Conservation (phyloP, 2,888 invertebrate genomes). For the Caenorhabditis japonica region DNA sequence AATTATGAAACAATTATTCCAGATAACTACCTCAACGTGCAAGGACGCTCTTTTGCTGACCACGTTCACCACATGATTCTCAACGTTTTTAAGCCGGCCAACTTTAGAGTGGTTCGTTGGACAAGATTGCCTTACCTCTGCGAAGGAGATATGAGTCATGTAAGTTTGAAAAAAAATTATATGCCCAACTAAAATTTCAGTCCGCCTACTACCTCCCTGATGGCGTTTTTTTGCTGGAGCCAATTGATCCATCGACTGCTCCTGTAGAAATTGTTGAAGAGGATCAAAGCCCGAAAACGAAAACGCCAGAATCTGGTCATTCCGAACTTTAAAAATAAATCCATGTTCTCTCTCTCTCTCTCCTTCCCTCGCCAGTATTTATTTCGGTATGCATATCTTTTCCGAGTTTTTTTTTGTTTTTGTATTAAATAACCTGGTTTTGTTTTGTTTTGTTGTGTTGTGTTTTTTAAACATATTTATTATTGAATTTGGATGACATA, state of each 20-base stretch:
- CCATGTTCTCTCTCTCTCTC: background rate
- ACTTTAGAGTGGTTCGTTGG: constrained; percentile 87
- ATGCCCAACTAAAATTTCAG: constrained; percentile 60
- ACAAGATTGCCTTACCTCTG: constrained; percentile 93
- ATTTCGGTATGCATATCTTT: too few relatives aligned
- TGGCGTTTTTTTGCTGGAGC: constrained; percentile 69
- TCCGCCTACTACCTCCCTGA: constrained; percentile 71
- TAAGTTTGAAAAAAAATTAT: too few relatives aligned
- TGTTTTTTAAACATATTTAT: constrained; percentile 2
- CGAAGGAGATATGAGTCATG: constrained; percentile 85
- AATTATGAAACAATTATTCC: constrained; percentile 9
- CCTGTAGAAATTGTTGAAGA: background rate
- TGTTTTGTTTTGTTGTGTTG: too few relatives aligned
- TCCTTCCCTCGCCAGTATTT: background rate
- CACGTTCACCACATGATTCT: constrained; percentile 85
- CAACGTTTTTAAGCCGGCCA: constrained; percentile 82
- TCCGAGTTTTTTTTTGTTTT: background rate
- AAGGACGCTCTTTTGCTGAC: constrained; percentile 80
- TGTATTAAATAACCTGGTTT: background rate
- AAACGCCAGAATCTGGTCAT: background rate
- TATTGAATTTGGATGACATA: too few relatives aligned
- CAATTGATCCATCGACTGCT: constrained; percentile 1
- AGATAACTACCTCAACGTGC: constrained; percentile 77
- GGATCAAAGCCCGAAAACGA: background rate
- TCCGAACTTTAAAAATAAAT: constrained; percentile 17